phyloP scores from a whole-genome alignment of 2,113 vertebrate species.

The Garra rufa region DNA sequence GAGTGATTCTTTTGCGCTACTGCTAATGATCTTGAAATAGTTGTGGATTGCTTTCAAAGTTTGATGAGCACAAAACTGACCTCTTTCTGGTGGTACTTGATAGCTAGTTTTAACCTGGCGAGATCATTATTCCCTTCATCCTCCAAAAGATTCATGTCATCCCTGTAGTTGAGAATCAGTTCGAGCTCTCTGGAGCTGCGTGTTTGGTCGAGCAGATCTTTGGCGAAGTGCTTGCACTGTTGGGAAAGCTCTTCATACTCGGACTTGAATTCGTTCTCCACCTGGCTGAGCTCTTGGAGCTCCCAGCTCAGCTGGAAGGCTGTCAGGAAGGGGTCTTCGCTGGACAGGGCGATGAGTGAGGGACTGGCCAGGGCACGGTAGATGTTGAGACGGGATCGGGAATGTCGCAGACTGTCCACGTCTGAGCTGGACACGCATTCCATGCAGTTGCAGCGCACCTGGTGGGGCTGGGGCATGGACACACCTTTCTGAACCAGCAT shows the following conservation, averaged over 20 bases:
- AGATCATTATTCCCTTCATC: conserved; percentile 91
- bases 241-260: conserved; percentile 96
- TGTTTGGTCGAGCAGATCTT: conserved; percentile 97
- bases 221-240: conserved; percentile 97
- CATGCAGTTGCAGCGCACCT: conserved; percentile 96
- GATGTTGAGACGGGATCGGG: conserved; percentile 95
- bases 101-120: conserved; percentile 93
- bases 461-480: conserved; percentile 92
- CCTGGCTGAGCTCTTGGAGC: conserved; percentile 96
- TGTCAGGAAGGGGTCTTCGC: conserved; percentile 96
- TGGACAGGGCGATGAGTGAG: conserved; percentile 92
- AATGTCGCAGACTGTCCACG: conserved; percentile 96
- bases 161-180: conserved; percentile 96
- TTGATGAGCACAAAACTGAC: conserved; percentile 68
- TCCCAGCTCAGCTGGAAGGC: conserved; percentile 98
- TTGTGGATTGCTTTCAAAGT: not conserved
- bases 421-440: conserved; percentile 97
- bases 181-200: conserved; percentile 96
- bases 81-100: conserved; percentile 99
- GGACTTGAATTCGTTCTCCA: conserved; percentile 97
- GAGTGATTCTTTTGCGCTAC: not conserved
- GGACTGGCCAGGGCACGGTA: conserved; percentile 95
- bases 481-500: conserved; percentile 97
- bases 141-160: conserved; percentile 87
- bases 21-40: not conserved